Conservation (phyloP, 2,797 vertebrate genomes). For the Aeoliscus strigatus region DNA sequence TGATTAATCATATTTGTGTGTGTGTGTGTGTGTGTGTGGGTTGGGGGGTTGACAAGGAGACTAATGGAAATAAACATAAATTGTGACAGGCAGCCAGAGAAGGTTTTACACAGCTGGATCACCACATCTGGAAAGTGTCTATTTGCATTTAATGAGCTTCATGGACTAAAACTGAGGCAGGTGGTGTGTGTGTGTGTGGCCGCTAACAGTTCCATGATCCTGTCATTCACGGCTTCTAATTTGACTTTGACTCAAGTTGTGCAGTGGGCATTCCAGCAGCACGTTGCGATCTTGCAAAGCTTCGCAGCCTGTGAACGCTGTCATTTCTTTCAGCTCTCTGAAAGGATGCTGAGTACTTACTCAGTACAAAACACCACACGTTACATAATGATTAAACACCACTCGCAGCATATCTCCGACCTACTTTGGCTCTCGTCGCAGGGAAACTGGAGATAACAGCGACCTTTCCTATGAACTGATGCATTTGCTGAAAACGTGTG, state of each 20-base stretch:
- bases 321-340: conserved; percentile 22
- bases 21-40: conserved; percentile 1
- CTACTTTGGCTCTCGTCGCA: conserved; percentile 45
- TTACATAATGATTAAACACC: conserved; percentile 64
- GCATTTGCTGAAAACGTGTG: no score
- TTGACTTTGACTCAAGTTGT: no score
- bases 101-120: conserved; percentile 10
- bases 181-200: no score
- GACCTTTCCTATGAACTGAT: conserved; percentile 24
- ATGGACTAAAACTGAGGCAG: neutral
- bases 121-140: conserved; percentile 6
- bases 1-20: conserved; percentile 28
- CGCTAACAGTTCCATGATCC: no score
- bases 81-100: conserved; percentile 10
- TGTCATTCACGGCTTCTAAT: no score
- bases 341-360: conserved; percentile 43
- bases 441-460: conserved; percentile 9
- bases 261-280: no score
- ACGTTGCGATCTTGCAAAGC: neutral
- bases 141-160: conserved; percentile 28
- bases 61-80: conserved; percentile 5
- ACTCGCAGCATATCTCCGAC: conserved; percentile 63
- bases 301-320: conserved; percentile 3
- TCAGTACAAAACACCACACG: conserved; percentile 49
- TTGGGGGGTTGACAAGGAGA: no score